These are phyloP conservation scores for Tauraco hartlaubi DNA, from an alignment of 2,797 vertebrate species.

Conservation along the genomic window DNA sequence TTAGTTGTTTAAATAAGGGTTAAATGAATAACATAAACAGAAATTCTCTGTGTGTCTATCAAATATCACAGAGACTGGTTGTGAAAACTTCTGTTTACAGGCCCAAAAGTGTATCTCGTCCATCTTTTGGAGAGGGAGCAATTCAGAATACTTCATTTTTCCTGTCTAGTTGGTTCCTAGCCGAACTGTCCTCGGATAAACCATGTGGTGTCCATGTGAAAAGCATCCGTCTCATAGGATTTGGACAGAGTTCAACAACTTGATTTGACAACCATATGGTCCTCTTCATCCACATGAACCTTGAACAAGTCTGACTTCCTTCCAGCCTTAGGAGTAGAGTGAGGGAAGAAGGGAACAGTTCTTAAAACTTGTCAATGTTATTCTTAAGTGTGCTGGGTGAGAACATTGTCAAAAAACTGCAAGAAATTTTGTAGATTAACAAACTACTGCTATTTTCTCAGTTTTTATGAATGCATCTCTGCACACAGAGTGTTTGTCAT, in stretches of 20 bases:
- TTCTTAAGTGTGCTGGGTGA: neutral
- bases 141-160: neutral
- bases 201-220: conserved; percentile 54
- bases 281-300: conserved; percentile 45
- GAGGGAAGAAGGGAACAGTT: neutral
- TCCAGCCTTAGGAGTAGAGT: neutral
- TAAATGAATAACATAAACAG: neutral
- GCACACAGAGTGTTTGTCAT: neutral
- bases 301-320: conserved; percentile 49
- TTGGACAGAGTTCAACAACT: conserved; percentile 30
- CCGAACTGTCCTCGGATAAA: conserved; percentile 41
- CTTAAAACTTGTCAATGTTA: neutral
- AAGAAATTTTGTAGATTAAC: neutral
- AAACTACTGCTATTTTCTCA: neutral
- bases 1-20: neutral
- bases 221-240: neutral
- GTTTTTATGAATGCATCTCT: neutral
- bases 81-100: neutral
- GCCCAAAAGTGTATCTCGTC: neutral
- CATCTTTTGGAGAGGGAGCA: neutral
- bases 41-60: neutral
- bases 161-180: neutral
- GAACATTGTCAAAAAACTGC: neutral
- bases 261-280: conserved; percentile 56
- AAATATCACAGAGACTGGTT: neutral